Conservation (phyloP, 2,888 invertebrate genomes). For the Drosophila mimetica region DNA sequence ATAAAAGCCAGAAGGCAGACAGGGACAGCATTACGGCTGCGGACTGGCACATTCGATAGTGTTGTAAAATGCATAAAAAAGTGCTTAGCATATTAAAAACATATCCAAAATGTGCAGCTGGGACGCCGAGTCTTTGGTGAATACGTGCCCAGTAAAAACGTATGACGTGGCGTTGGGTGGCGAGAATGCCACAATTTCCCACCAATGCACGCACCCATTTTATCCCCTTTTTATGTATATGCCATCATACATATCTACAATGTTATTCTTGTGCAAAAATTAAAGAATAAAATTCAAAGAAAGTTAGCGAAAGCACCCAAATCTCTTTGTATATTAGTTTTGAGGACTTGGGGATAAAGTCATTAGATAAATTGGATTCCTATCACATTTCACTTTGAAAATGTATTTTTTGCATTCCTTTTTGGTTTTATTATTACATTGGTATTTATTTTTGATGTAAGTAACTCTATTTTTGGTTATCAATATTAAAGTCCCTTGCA, state of each 20-base stretch:
- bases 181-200: not conserved
- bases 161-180: conserved; percentile 19
- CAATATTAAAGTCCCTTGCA: no score
- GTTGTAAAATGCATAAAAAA: conserved; percentile 73
- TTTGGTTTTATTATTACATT: no score
- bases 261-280: not conserved
- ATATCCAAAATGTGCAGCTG: conserved; percentile 70
- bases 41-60: conserved; percentile 55
- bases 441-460: no score
- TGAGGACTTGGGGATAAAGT: not conserved
- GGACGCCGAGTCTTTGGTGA: conserved; percentile 40
- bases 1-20: conserved; percentile 10
- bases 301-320: not conserved
- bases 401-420: no score
- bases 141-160: conserved; percentile 47
- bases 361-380: not conserved
- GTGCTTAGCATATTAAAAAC: conserved; percentile 75
- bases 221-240: not conserved
- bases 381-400: not conserved
- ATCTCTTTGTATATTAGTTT: not conserved
- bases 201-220: conserved; percentile 6
- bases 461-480: no score
- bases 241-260: conserved; percentile 16
- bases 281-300: not conserved
- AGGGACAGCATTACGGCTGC: conserved; percentile 27